Conservation (phyloP, 2,113 vertebrate genomes). For the Mugil cephalus region DNA sequence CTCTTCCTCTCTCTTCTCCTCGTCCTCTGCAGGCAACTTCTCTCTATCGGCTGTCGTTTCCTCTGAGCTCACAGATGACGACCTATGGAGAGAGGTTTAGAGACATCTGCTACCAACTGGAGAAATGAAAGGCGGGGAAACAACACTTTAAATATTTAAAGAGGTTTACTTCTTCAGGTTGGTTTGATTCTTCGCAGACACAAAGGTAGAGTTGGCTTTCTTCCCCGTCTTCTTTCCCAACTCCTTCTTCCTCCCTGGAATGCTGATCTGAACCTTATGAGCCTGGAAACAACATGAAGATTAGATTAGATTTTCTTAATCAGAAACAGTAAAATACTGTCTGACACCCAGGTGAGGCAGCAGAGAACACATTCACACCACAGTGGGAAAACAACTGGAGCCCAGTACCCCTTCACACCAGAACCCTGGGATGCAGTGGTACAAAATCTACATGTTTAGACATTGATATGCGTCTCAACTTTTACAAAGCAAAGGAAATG, state of each 20-base stretch:
- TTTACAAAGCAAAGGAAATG: no score
- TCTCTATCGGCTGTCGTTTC: slow-evolving; percentile 6
- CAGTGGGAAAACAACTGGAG: background rate
- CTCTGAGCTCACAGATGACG: slow-evolving; percentile 65
- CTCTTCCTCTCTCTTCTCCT: slow-evolving; percentile 11
- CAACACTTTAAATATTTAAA: background rate
- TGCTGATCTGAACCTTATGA: slow-evolving; percentile 76
- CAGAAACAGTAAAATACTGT: background rate
- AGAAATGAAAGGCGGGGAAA: background rate
- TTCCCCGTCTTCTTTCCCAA: slow-evolving; percentile 52
- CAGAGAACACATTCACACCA: slow-evolving; percentile 13
- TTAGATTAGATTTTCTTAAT: background rate
- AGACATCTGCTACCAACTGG: background rate
- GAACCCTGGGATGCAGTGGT: no score
- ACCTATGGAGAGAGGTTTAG: slow-evolving; percentile 44
- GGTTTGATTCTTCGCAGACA: slow-evolving; percentile 51
- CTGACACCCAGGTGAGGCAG: slow-evolving; percentile 1
- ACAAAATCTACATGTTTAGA: no score
- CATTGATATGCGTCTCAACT: no score
- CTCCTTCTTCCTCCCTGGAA: slow-evolving; percentile 77
- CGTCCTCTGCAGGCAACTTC: background rate
- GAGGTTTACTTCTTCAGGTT: slow-evolving; percentile 69
- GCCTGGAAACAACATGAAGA: slow-evolving; percentile 55
- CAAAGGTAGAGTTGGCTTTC: slow-evolving; percentile 36
- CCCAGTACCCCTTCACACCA: background rate